phyloP scores from a whole-genome alignment of 2,113 vertebrate genomes.

The Casuarius casuarius region DNA sequence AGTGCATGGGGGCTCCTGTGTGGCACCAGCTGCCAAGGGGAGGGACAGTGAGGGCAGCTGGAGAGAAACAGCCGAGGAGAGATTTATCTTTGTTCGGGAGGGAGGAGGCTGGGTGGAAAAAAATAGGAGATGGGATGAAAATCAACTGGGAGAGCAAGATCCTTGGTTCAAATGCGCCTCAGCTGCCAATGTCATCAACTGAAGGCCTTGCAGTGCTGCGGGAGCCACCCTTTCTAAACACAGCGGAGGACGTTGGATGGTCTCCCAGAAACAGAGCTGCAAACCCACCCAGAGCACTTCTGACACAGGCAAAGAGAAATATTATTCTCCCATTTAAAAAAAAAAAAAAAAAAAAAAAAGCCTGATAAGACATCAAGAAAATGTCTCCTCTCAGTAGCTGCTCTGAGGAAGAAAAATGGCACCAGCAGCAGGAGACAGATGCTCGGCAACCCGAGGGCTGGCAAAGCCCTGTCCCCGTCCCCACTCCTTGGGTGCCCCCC shows the following conservation, averaged over 20 bases:
- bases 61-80: not conserved
- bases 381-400: not conserved
- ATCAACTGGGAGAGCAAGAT: not conserved
- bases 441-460: rapidly evolving
- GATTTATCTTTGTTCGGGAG: not conserved
- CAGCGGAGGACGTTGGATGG: not conserved
- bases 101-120: not conserved
- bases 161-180: not conserved
- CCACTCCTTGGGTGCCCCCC: too few species aligned
- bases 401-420: not conserved
- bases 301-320: constrained; percentile 36
- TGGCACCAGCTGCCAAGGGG: not conserved
- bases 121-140: constrained; percentile 6
- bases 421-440: too few species aligned
- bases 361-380: not conserved
- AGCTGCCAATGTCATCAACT: constrained; percentile 66
- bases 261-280: constrained; percentile 47
- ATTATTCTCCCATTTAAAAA: constrained; percentile 48
- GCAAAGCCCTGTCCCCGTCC: not conserved
- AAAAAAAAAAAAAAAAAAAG: not conserved
- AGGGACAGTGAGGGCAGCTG: rapidly evolving
- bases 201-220: not conserved
- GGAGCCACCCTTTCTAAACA: constrained; percentile 72
- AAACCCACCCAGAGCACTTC: constrained; percentile 43
- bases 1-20: rapidly evolving